Evolutionary conservation across 2,888 invertebrate species (phyloP).

Genomic region (Anorthoa munda): DNA sequence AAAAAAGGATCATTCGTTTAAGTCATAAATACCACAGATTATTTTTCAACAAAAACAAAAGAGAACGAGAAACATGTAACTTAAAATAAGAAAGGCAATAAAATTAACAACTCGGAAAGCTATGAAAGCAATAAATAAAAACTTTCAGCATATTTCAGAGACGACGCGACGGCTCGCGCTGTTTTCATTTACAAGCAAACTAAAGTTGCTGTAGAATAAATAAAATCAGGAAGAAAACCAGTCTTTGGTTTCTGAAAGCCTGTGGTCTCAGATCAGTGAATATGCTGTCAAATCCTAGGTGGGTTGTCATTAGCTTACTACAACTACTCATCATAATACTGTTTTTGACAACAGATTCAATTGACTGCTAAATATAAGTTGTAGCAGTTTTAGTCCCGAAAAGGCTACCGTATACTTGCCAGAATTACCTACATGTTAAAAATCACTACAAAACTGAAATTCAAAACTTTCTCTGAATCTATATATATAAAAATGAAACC

Average conservation of each 20-base stretch:
- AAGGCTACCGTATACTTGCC: too few species aligned
- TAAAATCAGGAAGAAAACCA: not conserved
- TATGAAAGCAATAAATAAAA: constrained; percentile 54
- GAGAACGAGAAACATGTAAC: constrained; percentile 12
- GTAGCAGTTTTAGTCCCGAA: too few species aligned
- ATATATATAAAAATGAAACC: too few species aligned
- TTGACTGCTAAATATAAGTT: too few species aligned
- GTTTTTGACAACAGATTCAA: not conserved
- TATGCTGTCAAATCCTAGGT: not conserved
- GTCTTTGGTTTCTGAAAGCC: not conserved
- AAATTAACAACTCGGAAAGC: constrained; percentile 54
- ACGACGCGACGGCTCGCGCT: not conserved
- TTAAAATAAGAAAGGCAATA: constrained; percentile 46
- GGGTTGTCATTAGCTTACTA: not conserved
- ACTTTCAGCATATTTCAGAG: constrained; percentile 37
- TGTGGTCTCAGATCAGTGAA: not conserved
- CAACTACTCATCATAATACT: not conserved
- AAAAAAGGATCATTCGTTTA: not conserved
- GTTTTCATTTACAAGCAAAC: constrained; percentile 34
- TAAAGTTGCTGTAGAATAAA: not conserved
- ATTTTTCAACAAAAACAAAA: constrained; percentile 30
- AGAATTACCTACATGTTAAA: not conserved
- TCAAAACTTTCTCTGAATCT: not conserved
- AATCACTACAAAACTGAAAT: not conserved
- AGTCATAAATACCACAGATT: not conserved